phyloP scores from a whole-genome alignment of 2,888 invertebrate species.

The Sarcophaga rosellei region DNA sequence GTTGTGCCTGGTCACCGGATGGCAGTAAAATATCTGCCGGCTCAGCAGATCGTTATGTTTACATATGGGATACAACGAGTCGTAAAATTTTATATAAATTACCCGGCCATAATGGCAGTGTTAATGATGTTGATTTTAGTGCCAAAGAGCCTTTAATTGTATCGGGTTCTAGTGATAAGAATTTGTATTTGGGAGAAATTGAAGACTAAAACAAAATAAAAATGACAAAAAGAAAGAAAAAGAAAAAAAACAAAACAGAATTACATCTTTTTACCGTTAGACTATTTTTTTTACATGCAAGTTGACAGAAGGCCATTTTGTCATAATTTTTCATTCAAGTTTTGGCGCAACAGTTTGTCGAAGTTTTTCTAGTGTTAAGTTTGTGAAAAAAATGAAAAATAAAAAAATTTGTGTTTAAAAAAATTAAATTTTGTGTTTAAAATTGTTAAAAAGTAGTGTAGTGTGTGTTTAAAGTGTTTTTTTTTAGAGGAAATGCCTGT shows the following conservation, averaged over 20 bases:
- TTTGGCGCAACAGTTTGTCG: not conserved
- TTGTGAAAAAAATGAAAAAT: too few relatives aligned
- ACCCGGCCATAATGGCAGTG: slow-evolving; percentile 98
- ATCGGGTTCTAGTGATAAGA: slow-evolving; percentile 97
- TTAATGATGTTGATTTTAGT: slow-evolving; percentile 98
- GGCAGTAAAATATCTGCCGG: slow-evolving; percentile 91
- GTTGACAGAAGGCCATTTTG: not conserved
- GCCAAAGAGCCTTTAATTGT: slow-evolving; percentile 95
- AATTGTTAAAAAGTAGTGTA: too few relatives aligned
- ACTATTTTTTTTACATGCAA: not conserved
- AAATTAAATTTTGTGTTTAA: too few relatives aligned
- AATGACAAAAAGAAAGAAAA: not conserved
- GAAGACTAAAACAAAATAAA: slow-evolving; percentile 82
- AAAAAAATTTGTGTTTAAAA: too few relatives aligned
- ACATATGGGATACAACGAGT: slow-evolving; percentile 98
- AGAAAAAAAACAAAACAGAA: too few relatives aligned
- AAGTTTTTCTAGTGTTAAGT: too few relatives aligned
- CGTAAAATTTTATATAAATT: slow-evolving; percentile 96
- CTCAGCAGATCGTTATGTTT: slow-evolving; percentile 96
- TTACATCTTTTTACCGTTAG: too few relatives aligned
- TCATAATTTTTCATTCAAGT: not conserved
- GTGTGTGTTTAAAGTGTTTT: too few relatives aligned
- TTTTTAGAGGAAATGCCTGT: too few relatives aligned
- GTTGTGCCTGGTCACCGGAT: slow-evolving; percentile 96
- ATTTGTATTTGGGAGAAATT: slow-evolving; percentile 97